These are phyloP conservation scores for Oligia strigilis DNA, from an alignment of 2,888 invertebrate species.

Conservation along the genomic window DNA sequence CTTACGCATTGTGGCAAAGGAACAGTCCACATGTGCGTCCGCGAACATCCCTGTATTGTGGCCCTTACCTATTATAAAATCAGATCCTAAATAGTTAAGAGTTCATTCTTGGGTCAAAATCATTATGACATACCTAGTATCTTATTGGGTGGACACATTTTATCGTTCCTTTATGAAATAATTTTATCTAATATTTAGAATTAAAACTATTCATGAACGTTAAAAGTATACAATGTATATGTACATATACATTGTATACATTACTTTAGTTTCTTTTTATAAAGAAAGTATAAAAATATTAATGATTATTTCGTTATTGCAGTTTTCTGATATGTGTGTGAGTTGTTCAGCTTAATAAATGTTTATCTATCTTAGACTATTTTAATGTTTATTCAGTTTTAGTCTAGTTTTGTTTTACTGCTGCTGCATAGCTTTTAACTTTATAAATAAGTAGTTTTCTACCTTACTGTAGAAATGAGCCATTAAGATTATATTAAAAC, in stretches of 20 bases:
- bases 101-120: background rate
- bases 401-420: background rate
- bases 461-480: background rate
- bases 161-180: background rate
- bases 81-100: background rate
- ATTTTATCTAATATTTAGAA: background rate
- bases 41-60: background rate
- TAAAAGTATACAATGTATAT: background rate
- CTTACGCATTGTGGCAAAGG: no score
- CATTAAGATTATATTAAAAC: background rate
- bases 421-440: slow-evolving; percentile 8
- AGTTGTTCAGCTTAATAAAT: slow-evolving; percentile 57
- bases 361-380: slow-evolving; percentile 6
- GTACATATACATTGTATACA: background rate
- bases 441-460: background rate
- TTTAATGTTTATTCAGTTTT: slow-evolving; percentile 6
- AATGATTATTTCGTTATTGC: slow-evolving; percentile 57
- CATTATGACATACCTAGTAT: background rate
- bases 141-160: background rate
- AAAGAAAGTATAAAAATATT: slow-evolving; percentile 21
- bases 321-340: slow-evolving; percentile 64
- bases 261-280: background rate
- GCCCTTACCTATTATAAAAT: background rate
- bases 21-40: no score
- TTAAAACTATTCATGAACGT: background rate